phyloP scores from a whole-genome alignment of 2,113 vertebrate genomes.

The Melanerpes formicivorus region DNA sequence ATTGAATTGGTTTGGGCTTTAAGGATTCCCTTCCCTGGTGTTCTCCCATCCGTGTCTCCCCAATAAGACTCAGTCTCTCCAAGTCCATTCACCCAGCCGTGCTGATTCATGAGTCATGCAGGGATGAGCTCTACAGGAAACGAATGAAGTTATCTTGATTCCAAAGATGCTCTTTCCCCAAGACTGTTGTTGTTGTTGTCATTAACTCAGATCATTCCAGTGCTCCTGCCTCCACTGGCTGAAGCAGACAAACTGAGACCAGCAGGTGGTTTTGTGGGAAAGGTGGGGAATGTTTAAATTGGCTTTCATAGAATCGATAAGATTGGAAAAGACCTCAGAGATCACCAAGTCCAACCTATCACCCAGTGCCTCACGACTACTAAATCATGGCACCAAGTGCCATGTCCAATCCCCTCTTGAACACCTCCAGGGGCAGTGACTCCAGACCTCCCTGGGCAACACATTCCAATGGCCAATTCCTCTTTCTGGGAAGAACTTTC shows the following conservation, averaged over 20 bases:
- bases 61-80: neutral
- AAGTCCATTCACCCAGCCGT: neutral
- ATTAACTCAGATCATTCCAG: neutral
- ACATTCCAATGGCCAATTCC: too few relatives aligned
- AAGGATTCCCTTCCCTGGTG: neutral
- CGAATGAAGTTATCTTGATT: neutral
- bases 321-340: too few relatives aligned
- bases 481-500: too few relatives aligned
- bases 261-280: neutral
- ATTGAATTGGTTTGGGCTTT: neutral
- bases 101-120: neutral
- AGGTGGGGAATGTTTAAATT: neutral
- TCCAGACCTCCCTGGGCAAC: too few relatives aligned
- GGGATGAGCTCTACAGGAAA: neutral
- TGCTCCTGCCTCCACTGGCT: neutral
- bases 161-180: neutral
- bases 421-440: too few relatives aligned
- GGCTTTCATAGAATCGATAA: too few relatives aligned
- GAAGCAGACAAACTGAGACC: neutral
- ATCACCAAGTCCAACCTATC: too few relatives aligned
- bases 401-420: too few relatives aligned
- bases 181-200: neutral
- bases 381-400: too few relatives aligned
- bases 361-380: too few relatives aligned
- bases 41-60: neutral